Evolutionary conservation across 1,140 invertebrate genomes (phyloP).

Genomic region (Callitettix versicolor): DNA sequence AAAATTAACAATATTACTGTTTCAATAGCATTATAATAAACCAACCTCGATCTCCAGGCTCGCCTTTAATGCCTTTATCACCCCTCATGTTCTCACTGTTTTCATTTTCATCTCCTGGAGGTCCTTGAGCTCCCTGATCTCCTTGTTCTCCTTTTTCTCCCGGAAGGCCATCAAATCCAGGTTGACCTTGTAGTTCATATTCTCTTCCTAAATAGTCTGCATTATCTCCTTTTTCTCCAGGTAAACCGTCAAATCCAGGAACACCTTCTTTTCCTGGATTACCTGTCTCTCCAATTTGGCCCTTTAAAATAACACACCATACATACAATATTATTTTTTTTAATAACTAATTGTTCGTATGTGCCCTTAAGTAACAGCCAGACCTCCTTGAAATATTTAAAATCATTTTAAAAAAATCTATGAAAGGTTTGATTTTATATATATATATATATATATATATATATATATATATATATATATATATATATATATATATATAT

Average conservation of each 20-base stretch:
- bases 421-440: too few relatives aligned
- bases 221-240: slow-evolving; percentile 38
- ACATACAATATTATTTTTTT: too few relatives aligned
- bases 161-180: slow-evolving; percentile 31
- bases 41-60: not conserved
- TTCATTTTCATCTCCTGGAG: not conserved
- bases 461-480: too few relatives aligned
- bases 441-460: too few relatives aligned
- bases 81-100: not conserved
- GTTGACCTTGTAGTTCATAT: slow-evolving; percentile 29
- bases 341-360: too few relatives aligned
- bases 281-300: slow-evolving; percentile 32
- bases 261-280: slow-evolving; percentile 34
- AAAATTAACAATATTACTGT: too few relatives aligned
- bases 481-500: too few relatives aligned
- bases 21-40: too few relatives aligned
- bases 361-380: too few relatives aligned
- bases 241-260: slow-evolving; percentile 36
- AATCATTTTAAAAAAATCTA: too few relatives aligned
- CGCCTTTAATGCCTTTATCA: not conserved
- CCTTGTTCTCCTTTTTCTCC: slow-evolving; percentile 32
- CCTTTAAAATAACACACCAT: slow-evolving; percentile 4
- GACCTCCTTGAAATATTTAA: too few relatives aligned
- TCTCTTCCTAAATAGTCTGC: slow-evolving; percentile 19
- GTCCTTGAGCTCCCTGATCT: slow-evolving; percentile 1